Conservation (phyloP, 64 coral and sea anemone genomes). For the Catalaphyllia jardinei region DNA sequence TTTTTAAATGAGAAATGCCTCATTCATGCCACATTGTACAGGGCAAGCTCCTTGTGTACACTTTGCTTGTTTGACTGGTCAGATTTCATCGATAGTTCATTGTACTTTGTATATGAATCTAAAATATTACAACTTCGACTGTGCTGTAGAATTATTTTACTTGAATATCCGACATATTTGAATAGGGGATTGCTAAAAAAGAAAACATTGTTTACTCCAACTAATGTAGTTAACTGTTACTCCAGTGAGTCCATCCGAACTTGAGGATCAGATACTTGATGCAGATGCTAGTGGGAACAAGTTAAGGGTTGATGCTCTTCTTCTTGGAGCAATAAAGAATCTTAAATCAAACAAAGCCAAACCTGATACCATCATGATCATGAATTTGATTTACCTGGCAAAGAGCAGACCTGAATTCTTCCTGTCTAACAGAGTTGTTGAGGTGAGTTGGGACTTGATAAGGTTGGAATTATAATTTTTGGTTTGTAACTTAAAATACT, state of each 20-base stretch:
- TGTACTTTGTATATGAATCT: no score
- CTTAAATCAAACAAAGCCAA: slow-evolving; percentile 86
- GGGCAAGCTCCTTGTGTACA: no score
- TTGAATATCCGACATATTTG: no score
- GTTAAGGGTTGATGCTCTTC: slow-evolving; percentile 76
- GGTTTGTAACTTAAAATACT: no score
- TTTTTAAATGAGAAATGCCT: no score
- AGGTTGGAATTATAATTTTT: background rate
- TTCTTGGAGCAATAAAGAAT: slow-evolving; percentile 80
- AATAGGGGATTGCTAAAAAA: no score
- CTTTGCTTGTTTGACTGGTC: no score
- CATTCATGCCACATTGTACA: no score
- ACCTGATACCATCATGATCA: slow-evolving; percentile 73
- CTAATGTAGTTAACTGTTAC: background rate
- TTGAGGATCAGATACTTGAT: slow-evolving; percentile 78
- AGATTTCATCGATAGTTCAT: no score
- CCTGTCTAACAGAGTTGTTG: slow-evolving; percentile 72
- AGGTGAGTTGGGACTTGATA: slow-evolving; percentile 30
- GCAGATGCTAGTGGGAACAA: slow-evolving; percentile 91
- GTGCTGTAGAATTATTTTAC: no score
- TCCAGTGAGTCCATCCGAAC: slow-evolving; percentile 82
- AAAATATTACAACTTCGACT: no score
- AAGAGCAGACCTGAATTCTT: slow-evolving; percentile 88
- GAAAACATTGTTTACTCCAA: no score
- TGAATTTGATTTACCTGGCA: slow-evolving; percentile 76